A percentile compares a stretch with the other conserved stretches of the same genome.
Conservation (phyloP, 2,888 invertebrate species). For the Phengaris arion region DNA sequence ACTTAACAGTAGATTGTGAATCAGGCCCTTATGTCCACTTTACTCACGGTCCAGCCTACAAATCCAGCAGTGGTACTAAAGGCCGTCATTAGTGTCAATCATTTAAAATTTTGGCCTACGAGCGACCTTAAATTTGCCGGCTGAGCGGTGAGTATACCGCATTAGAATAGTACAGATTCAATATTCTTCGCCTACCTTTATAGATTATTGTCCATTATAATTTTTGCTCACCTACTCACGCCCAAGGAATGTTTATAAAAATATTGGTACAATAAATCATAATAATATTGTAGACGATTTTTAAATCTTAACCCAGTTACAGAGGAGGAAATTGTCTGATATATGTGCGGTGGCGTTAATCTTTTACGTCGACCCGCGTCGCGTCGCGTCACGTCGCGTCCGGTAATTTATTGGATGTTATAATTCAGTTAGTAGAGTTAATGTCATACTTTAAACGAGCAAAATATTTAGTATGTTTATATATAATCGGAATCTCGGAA, state of each 20-base stretch:
- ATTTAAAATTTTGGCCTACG: too few species aligned
- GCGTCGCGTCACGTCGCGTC: not conserved
- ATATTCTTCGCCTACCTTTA: not conserved
- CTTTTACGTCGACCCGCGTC: not conserved
- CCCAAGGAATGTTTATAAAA: conserved; percentile 1
- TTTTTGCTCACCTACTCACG: not conserved
- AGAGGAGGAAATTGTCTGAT: not conserved
- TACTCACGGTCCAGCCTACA: too few species aligned
- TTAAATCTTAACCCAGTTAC: not conserved
- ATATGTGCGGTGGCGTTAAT: not conserved
- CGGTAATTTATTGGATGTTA: not conserved
- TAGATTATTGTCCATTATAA: not conserved
- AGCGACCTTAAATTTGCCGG: too few species aligned
- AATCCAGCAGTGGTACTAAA: too few species aligned
- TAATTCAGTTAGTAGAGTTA: not conserved
- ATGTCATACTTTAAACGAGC: too few species aligned
- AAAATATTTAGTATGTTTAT: too few species aligned
- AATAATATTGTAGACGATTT: not conserved
- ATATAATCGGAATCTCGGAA: too few species aligned
- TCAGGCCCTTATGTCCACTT: too few species aligned
- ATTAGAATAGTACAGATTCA: too few species aligned
- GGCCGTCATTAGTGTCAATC: too few species aligned
- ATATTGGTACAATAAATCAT: not conserved
- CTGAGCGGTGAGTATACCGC: too few species aligned
- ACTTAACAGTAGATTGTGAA: too few species aligned